These are phyloP conservation scores for Dorcus hopei DNA, from an alignment of 2,888 invertebrate genomes.

Conservation along the genomic window DNA sequence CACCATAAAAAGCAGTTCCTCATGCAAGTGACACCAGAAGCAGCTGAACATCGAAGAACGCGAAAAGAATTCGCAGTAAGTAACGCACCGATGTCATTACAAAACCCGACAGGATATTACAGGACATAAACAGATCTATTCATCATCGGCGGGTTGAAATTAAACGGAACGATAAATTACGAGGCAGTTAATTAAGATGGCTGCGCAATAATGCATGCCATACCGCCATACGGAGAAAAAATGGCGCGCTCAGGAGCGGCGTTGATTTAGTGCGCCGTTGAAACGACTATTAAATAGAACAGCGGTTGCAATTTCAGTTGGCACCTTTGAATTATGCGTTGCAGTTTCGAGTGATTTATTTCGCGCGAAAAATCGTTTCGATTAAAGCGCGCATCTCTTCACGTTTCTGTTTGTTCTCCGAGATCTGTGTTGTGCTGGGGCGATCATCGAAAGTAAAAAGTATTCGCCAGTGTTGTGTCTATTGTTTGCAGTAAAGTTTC, in stretches of 20 bases:
- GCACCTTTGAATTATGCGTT: conserved; percentile 36
- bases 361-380: conserved; percentile 36
- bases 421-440: background rate
- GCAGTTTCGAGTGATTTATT: conserved; percentile 35
- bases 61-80: background rate
- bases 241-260: conserved; percentile 10
- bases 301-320: conserved; percentile 39
- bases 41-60: background rate
- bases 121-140: too few species aligned
- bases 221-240: conserved; percentile 20
- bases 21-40: too few species aligned
- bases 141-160: background rate
- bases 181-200: conserved; percentile 32
- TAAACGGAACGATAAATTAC: conserved; percentile 8
- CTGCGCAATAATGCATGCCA: background rate
- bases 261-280: conserved; percentile 34
- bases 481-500: background rate
- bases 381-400: conserved; percentile 25
- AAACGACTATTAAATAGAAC: conserved; percentile 38
- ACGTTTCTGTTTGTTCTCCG: background rate
- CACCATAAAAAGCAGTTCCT: too few species aligned
- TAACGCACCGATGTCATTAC: too few species aligned
- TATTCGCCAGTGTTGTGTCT: background rate
- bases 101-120: too few species aligned
- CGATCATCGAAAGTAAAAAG: background rate